These are phyloP conservation scores for Aix galericulata DNA, from an alignment of 2,113 vertebrate species.

Conservation along the genomic window DNA sequence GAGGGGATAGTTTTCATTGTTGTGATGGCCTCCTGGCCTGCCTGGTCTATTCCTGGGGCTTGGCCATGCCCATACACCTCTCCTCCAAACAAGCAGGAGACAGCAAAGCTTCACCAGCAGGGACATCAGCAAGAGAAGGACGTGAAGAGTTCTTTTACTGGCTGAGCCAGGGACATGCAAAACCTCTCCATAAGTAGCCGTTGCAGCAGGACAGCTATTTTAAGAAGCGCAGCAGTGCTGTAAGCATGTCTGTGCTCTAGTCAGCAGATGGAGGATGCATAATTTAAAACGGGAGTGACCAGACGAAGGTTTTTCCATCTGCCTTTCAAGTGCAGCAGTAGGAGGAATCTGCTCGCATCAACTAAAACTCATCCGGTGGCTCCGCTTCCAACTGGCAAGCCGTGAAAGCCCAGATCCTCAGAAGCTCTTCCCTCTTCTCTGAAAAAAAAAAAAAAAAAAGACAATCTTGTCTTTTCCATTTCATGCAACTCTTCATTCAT, in stretches of 20 bases:
- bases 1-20: not conserved
- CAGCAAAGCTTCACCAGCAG: not conserved
- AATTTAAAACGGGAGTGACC: conserved; percentile 50
- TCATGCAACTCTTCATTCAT: not conserved
- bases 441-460: not conserved
- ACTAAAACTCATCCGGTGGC: not conserved
- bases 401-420: not conserved
- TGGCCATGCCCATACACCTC: not conserved
- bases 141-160: not conserved
- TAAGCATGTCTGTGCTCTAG: not conserved
- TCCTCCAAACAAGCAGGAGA: not conserved
- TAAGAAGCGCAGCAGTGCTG: not conserved
- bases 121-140: not conserved
- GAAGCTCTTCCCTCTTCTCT: not conserved
- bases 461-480: not conserved
- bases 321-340: not conserved
- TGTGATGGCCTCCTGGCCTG: not conserved
- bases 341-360: not conserved
- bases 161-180: not conserved
- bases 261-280: conserved; percentile 63
- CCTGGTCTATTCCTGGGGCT: not conserved
- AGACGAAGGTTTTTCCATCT: conserved; percentile 23
- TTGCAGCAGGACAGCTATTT: not conserved
- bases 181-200: not conserved
- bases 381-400: not conserved